Conservation (phyloP, 1,140 invertebrate genomes). For the Macrotrachela quadricornifera region DNA sequence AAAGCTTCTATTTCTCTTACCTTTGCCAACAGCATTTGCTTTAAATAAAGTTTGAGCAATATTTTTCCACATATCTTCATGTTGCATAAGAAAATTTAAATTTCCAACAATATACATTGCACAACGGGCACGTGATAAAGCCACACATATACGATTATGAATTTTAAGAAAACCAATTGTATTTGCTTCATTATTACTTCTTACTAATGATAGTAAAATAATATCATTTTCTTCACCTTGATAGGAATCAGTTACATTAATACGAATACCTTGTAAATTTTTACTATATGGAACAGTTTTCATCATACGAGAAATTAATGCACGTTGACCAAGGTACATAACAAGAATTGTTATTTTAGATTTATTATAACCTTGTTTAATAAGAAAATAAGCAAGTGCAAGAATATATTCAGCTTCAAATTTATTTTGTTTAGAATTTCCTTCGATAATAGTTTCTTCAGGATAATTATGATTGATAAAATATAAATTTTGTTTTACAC, state of each 20-base stretch:
- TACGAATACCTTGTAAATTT: no score
- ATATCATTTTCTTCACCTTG: slow-evolving; percentile 68
- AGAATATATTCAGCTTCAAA: slow-evolving; percentile 23
- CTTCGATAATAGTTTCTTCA: slow-evolving; percentile 18
- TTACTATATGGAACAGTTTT: no score
- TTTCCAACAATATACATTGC: slow-evolving; percentile 48
- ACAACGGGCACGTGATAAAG: slow-evolving; percentile 52
- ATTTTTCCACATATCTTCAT: slow-evolving; percentile 24
- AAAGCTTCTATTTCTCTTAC: no score
- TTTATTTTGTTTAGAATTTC: slow-evolving; percentile 20
- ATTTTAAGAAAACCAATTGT: slow-evolving; percentile 52
- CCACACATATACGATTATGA: slow-evolving; percentile 57
- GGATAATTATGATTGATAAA: slow-evolving; percentile 23
- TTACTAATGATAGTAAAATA: slow-evolving; percentile 54
- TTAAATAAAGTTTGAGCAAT: no score
- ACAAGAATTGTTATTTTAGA: slow-evolving; percentile 27
- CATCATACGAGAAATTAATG: no score
- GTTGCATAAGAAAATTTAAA: slow-evolving; percentile 35
- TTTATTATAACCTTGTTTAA: slow-evolving; percentile 22
- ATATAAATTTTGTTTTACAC: slow-evolving; percentile 21
- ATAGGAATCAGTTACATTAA: no score
- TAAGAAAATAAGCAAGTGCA: slow-evolving; percentile 20
- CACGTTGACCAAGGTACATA: slow-evolving; percentile 29
- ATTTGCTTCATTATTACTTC: slow-evolving; percentile 43
- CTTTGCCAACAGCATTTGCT: no score